phyloP scores from a whole-genome alignment of 2,113 vertebrate genomes.

The Mus pahari region DNA sequence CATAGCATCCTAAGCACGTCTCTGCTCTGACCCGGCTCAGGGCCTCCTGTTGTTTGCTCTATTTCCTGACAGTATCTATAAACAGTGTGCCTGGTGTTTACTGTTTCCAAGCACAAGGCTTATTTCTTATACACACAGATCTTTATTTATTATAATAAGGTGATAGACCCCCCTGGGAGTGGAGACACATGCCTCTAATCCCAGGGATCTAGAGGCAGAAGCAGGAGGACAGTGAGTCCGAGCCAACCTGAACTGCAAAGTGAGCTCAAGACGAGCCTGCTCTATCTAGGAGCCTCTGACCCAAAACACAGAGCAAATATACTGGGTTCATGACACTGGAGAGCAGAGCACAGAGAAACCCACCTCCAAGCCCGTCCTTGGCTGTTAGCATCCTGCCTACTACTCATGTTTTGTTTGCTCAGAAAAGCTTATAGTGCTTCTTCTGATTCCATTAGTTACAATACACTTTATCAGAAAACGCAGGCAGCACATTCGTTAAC shows the following conservation, averaged over 20 bases:
- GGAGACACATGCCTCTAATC: background rate
- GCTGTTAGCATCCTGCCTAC: background rate
- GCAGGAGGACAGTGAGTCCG: background rate
- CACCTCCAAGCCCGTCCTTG: background rate
- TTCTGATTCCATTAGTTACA: conserved; percentile 14
- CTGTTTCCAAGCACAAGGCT: background rate
- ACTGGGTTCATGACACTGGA: background rate
- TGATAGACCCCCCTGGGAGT: background rate
- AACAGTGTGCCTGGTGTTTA: background rate
- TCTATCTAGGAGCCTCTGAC: background rate
- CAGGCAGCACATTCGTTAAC: background rate
- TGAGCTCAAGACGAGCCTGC: background rate
- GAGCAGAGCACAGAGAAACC: background rate
- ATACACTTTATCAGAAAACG: conserved; percentile 6
- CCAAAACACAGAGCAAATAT: background rate
- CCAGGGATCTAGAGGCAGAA: background rate
- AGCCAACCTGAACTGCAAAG: background rate
- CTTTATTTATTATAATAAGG: conserved; percentile 15
- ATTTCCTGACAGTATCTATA: background rate
- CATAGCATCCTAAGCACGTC: background rate
- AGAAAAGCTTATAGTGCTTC: background rate
- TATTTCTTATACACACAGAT: background rate
- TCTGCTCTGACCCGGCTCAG: background rate
- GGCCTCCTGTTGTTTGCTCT: background rate
- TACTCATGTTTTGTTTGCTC: background rate